These are phyloP conservation scores for Takifugu ocellatus DNA, from an alignment of 2,797 vertebrate genomes.

Conservation along the genomic window DNA sequence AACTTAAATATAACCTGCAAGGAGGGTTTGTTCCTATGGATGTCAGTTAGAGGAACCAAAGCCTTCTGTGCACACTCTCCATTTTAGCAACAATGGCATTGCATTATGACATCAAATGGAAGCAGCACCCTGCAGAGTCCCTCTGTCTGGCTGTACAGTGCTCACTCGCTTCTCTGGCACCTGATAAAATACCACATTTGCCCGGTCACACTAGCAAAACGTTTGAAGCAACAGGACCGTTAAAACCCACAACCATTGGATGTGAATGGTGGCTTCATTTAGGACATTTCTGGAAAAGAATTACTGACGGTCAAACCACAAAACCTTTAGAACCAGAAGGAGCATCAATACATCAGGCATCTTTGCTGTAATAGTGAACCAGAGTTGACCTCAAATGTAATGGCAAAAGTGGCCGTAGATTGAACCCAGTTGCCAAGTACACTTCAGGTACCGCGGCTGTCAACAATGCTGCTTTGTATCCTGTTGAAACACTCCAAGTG, in stretches of 20 bases:
- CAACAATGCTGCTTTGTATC: conserved; percentile 19
- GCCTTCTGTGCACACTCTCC: no score
- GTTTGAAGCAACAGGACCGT: no score
- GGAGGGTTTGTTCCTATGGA: no score
- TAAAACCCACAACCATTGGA: not conserved
- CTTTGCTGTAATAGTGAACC: conserved; percentile 5
- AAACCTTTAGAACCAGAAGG: not conserved
- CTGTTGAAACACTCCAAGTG: conserved; percentile 14
- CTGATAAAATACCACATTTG: not conserved
- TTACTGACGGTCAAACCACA: not conserved
- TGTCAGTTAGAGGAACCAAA: no score
- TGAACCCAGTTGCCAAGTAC: conserved; percentile 20
- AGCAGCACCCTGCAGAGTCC: not conserved
- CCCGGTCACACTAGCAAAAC: not conserved
- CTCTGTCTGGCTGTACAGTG: not conserved
- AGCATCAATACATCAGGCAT: not conserved
- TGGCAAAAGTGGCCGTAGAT: conserved; percentile 14
- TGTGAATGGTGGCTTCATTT: no score
- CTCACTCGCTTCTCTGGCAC: not conserved
- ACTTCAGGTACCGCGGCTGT: conserved; percentile 34
- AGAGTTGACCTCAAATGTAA: not conserved
- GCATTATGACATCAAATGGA: not conserved
- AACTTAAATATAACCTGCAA: no score
- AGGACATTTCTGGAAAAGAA: no score
- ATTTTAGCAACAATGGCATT: not conserved